Base-by-base conservation (phyloP, 2,888 invertebrate genomes). In the Leucophora obtusa region DNA sequence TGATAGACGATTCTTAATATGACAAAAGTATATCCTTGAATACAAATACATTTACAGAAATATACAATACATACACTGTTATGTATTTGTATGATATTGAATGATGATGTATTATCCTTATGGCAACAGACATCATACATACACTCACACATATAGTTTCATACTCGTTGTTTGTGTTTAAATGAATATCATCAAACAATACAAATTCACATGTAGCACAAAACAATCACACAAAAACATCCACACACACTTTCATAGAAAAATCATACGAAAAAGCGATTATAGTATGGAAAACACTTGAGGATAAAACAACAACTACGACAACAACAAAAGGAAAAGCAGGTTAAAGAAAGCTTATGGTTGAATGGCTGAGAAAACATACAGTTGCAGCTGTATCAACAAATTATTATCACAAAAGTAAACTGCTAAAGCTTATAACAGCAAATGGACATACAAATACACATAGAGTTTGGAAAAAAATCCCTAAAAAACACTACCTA, bases 311-410 rank as follows among this genome's bases (percentile, higher is more conserved):
- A 43, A 38, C 14, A 17, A 21, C 21, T 21, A 63, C 35, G 10
- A 35, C 8, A 35, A 35, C 35, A 35, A 35, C 35, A 35, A 35
- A 35, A 58, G 28, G 18, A 69, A 81, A 70, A 78, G 33, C 78
- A 74, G 78, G 66, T 71, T 78, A 71, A 77, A 71, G 73, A 56
- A 82, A 77, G 80, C 82, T 82, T 79, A 81, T 87, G 87, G 87
- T 85, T 87, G 88, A 86, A 87, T 87, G 87, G 85, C 87, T 87
- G 87, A 87, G 87, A 87, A 87, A 87, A 87, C 88, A 87, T 83
- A 86, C 86, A 87, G 88, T 86, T 87, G 87, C 87, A 87, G 87
- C 87, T 87, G 87, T 87, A 87, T 87, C 86, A 87, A 87, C 87
- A 87, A 87, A 71, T 85, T 88, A 87, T 87, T 87, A 87, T 87